These are phyloP conservation scores for Amia ocellicauda DNA, from an alignment of 2,113 vertebrate genomes.

Conservation along the genomic window DNA sequence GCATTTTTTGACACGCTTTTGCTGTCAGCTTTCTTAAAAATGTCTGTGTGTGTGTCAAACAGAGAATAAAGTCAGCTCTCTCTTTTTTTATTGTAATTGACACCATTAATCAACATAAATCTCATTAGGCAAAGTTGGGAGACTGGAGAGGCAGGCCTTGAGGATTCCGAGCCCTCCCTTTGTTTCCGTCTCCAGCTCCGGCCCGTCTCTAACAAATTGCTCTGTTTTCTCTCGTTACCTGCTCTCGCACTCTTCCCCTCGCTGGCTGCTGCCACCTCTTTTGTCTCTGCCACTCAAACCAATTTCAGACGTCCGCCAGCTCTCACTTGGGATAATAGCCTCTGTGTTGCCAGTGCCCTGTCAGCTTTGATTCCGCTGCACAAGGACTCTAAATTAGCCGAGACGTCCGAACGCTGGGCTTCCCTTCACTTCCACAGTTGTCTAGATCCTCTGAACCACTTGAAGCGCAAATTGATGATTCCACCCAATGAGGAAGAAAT, in stretches of 20 bases:
- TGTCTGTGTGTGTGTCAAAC: slow-evolving; percentile 23
- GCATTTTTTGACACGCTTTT: slow-evolving; percentile 7
- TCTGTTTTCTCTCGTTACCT: slow-evolving; percentile 8
- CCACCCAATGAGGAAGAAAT: slow-evolving; percentile 55
- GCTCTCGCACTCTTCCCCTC: slow-evolving; percentile 24
- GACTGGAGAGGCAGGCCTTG: slow-evolving; percentile 29
- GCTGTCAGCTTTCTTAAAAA: slow-evolving; percentile 18
- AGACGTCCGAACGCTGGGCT: slow-evolving; percentile 60
- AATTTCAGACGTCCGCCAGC: slow-evolving; percentile 51
- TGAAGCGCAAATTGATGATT: slow-evolving; percentile 65
- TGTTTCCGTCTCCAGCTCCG: slow-evolving; percentile 15
- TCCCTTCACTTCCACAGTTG: slow-evolving; percentile 24
- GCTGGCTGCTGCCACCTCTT: slow-evolving; percentile 42
- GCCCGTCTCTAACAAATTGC: neutral
- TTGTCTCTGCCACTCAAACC: slow-evolving; percentile 60
- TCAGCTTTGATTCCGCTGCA: slow-evolving; percentile 65
- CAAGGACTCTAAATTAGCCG: slow-evolving; percentile 70
- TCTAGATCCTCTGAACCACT: slow-evolving; percentile 49
- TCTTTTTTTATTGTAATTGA: slow-evolving; percentile 36
- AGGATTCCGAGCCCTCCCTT: slow-evolving; percentile 22
- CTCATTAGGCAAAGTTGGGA: slow-evolving; percentile 39
- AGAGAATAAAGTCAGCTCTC: slow-evolving; percentile 28
- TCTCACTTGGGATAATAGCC: slow-evolving; percentile 66
- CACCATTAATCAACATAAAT: slow-evolving; percentile 47
- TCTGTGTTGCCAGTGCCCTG: slow-evolving; percentile 61